Conservation (phyloP, 2,113 vertebrate species). For the Hepsetus odoe region DNA sequence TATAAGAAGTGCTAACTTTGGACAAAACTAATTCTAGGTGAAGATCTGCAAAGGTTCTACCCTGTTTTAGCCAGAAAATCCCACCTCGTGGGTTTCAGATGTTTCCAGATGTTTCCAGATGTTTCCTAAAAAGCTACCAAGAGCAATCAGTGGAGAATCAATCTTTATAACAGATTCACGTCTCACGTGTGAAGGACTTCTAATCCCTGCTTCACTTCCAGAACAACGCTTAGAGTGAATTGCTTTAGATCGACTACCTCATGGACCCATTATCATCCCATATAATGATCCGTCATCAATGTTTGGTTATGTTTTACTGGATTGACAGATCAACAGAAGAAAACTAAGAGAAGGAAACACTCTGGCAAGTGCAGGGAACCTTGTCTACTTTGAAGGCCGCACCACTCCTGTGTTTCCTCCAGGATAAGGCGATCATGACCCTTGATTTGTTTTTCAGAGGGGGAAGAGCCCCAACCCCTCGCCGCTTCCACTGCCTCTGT, state of each 20-base stretch:
- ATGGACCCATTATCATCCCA: neutral
- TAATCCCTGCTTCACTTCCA: neutral
- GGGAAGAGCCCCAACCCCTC: conserved; percentile 53
- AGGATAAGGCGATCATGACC: conserved; percentile 55
- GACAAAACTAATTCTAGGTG: no score
- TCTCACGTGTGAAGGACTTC: neutral
- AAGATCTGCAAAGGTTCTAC: neutral
- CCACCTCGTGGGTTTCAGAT: neutral
- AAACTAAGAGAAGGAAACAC: neutral
- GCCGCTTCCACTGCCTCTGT: conserved; percentile 55
- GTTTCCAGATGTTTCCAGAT: neutral
- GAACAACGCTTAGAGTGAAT: neutral
- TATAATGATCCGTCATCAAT: neutral
- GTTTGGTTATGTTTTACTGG: neutral
- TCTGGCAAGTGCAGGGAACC: no score
- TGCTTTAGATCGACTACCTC: neutral
- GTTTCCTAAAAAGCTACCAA: neutral
- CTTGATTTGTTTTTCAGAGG: neutral
- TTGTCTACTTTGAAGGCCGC: conserved; percentile 2
- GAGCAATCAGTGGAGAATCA: neutral
- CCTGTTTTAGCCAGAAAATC: neutral
- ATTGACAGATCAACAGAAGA: neutral
- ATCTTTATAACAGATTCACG: neutral
- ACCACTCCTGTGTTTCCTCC: conserved; percentile 35
- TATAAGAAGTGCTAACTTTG: neutral